Conservation (phyloP, 2,888 invertebrate species). For the Anthophora plumipes region DNA sequence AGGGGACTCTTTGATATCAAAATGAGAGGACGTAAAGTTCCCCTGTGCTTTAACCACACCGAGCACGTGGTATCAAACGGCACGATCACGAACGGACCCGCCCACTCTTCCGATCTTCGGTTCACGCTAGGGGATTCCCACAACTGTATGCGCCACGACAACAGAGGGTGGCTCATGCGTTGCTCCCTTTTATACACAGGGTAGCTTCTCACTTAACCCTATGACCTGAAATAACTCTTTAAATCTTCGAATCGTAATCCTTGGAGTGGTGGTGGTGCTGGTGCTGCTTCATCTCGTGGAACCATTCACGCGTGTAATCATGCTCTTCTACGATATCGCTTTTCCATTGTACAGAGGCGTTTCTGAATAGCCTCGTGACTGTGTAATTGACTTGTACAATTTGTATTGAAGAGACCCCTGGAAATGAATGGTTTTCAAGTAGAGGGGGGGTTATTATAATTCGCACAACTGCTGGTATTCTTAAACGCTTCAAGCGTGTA, state of each 20-base stretch:
- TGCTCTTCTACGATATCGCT: slow-evolving; percentile 20
- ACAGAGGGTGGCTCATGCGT: slow-evolving; percentile 53
- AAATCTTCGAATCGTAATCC: slow-evolving; percentile 46
- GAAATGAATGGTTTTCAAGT: neutral
- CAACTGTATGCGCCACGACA: slow-evolving; percentile 44
- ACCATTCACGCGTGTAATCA: slow-evolving; percentile 28
- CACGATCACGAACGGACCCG: slow-evolving; percentile 54
- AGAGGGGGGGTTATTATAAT: neutral
- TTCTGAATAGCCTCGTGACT: neutral
- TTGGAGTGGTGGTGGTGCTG: slow-evolving; percentile 29
- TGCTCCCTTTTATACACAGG: slow-evolving; percentile 51
- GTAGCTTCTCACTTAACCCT: slow-evolving; percentile 59
- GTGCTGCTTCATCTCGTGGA: slow-evolving; percentile 11
- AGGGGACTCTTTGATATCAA: slow-evolving; percentile 72
- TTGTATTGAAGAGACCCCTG: neutral
- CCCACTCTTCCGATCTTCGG: slow-evolving; percentile 63
- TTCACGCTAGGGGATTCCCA: slow-evolving; percentile 58
- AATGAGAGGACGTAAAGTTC: slow-evolving; percentile 62
- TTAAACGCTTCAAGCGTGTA: too few species aligned
- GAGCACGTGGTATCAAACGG: slow-evolving; percentile 72
- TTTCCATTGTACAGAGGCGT: neutral
- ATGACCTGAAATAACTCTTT: slow-evolving; percentile 59
- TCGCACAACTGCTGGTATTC: too few species aligned
- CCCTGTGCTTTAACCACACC: slow-evolving; percentile 63
- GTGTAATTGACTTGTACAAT: neutral